Base-by-base conservation (phyloP, 2,797 vertebrate species). In the Sebastes miniatus region DNA sequence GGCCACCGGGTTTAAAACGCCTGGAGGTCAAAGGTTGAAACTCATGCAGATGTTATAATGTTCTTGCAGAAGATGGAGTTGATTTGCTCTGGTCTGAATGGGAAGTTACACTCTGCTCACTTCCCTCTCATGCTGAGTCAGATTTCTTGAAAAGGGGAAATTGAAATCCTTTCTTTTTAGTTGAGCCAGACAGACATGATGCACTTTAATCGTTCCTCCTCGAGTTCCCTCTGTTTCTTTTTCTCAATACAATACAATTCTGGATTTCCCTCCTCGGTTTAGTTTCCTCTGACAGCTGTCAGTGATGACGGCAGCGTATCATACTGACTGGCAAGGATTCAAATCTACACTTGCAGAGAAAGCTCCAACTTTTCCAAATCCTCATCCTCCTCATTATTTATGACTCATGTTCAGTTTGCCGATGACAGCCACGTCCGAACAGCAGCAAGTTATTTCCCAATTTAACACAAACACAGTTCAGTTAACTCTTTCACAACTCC, bases 21-120 rank as follows among this genome's bases (percentile, higher is more conserved):
- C 72, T 63, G 12, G 59, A 81, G 88, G 91, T 93, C 84, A 92
- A 92, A 90, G 92, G 90, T 70, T 58, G 69, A 69, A 72, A 64
- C 47, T 18, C 20, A 67, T 70, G 79, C 43, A 25, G 50, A 52
- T 50, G 27, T 83, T 76, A 47, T 84, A 34, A 76, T 77, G 54
- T 72, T 76, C 14, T 0, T 1, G 76, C 29, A 58, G 36, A 56
- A 54, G 63, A 67, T 47, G 61, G 36, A 77, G 72, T 74, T 70
- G 2, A 72, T 73, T 77, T 81, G 43, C 36, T 27, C 12, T 67
- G 72, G 31, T 71, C 47, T 71, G 20, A 18, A 69, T 52, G 34
- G 84, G 81, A 92, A 91, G 86, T 87, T 71, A 18, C 59, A 68
- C 57, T 66, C 39, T 59, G 72, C 56, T 34, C 36, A 87, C 88